phyloP scores from a whole-genome alignment of 2,888 invertebrate genomes.

The Chymomyza procnemis region DNA sequence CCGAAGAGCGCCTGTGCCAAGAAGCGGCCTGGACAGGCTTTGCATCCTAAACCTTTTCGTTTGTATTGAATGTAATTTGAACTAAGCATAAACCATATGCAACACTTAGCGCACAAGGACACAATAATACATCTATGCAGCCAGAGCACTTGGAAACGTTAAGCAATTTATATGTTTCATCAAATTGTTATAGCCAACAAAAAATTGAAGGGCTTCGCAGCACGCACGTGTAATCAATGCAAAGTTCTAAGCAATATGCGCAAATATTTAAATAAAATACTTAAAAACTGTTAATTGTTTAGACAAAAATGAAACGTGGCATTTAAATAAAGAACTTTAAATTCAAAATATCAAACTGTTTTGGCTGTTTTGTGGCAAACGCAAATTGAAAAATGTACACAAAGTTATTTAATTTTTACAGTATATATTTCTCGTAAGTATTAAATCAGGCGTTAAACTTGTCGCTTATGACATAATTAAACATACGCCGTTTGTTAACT shows the following conservation, averaged over 20 bases:
- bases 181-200: conserved; percentile 40
- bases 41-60: conserved; percentile 78
- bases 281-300: conserved; percentile 57
- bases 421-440: conserved; percentile 61
- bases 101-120: conserved; percentile 18
- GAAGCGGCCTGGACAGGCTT: conserved; percentile 73
- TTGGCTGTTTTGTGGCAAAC: too few relatives aligned
- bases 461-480: not conserved
- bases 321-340: conserved; percentile 61
- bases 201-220: conserved; percentile 30
- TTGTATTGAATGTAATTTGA: conserved; percentile 68
- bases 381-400: not conserved
- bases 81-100: not conserved
- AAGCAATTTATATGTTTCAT: conserved; percentile 9
- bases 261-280: not conserved
- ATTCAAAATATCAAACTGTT: too few relatives aligned
- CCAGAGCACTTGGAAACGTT: conserved; percentile 39
- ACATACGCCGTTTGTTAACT: conserved; percentile 4
- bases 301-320: conserved; percentile 58
- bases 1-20: conserved; percentile 78
- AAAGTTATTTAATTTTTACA: conserved; percentile 58
- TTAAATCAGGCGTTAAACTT: conserved; percentile 45
- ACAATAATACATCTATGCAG: conserved; percentile 26
- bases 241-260: not conserved
- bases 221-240: conserved; percentile 28